These are phyloP conservation scores for Centropus unirufus DNA, from an alignment of 2,113 vertebrate genomes.

Conservation along the genomic window DNA sequence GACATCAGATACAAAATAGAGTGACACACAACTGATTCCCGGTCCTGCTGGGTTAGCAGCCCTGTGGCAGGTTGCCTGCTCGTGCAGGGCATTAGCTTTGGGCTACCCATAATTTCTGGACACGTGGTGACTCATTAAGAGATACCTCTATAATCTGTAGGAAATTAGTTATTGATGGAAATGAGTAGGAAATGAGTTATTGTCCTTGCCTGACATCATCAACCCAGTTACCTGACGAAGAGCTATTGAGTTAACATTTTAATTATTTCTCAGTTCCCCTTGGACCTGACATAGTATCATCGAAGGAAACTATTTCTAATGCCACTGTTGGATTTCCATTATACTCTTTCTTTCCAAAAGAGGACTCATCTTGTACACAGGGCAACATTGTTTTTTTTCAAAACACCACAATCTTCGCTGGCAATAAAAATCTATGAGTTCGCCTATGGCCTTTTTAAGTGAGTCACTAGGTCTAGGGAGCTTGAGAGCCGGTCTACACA, in stretches of 20 bases:
- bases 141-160: neutral
- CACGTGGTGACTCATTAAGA: neutral
- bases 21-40: neutral
- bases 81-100: neutral
- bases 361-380: neutral
- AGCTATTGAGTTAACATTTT: neutral
- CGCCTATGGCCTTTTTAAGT: neutral
- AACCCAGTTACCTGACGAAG: fast-evolving
- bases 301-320: neutral
- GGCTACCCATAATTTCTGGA: neutral
- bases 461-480: neutral
- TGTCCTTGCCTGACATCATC: neutral
- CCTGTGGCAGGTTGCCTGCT: neutral
- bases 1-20: neutral
- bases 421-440: neutral
- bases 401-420: neutral
- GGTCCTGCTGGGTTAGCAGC: neutral
- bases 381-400: neutral
- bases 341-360: neutral
- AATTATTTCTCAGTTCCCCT: neutral
- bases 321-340: neutral
- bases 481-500: neutral
- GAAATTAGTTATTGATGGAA: no score
- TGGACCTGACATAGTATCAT: neutral
- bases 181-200: no score